Conservation (phyloP, 2,113 vertebrate species). For the Phyllostomus hastatus region DNA sequence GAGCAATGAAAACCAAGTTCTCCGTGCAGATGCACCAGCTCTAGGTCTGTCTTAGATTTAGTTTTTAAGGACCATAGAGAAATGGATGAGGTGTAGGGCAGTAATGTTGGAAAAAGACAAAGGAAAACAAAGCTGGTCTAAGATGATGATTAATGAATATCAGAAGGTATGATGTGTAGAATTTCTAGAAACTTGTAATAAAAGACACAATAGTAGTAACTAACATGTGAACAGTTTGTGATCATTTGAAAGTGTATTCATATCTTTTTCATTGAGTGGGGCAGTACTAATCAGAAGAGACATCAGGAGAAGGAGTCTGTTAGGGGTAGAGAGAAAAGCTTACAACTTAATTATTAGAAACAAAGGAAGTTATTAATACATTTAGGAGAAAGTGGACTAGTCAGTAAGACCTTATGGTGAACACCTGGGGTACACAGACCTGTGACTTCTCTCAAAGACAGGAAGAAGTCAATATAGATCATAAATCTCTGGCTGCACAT, state of each 20-base stretch:
- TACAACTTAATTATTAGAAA: neutral
- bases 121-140: neutral
- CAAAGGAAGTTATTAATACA: neutral
- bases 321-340: neutral
- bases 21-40: neutral
- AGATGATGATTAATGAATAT: neutral
- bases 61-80: neutral
- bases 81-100: neutral
- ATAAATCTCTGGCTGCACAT: neutral
- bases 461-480: neutral
- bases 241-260: neutral
- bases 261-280: neutral
- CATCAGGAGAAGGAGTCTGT: neutral
- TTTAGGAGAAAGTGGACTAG: neutral
- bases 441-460: conserved; percentile 14
- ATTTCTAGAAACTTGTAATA: neutral
- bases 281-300: neutral
- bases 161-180: neutral
- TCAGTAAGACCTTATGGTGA: neutral
- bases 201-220: neutral
- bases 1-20: neutral
- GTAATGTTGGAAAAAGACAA: neutral
- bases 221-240: neutral
- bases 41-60: neutral
- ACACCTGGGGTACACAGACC: neutral